Percentiles rank a stretch among this genome's conserved stretches.
phyloP scores from a whole-genome alignment of 1,140 invertebrate genomes.

The Drosophila pruinosa region DNA sequence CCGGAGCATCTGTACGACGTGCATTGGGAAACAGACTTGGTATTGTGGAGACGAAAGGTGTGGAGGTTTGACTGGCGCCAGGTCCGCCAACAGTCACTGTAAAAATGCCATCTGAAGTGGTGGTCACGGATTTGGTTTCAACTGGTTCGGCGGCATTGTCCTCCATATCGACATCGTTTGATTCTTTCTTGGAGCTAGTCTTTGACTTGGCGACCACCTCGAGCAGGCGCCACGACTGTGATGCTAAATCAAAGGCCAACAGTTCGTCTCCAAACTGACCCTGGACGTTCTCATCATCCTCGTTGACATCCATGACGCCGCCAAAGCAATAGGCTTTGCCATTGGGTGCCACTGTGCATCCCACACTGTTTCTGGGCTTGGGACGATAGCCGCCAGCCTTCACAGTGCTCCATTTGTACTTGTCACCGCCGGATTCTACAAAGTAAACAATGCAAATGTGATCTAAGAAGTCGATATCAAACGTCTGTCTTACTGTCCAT shows the following conservation, averaged over 20 bases:
- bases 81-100: conserved; percentile 86
- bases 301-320: conserved; percentile 92
- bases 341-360: conserved; percentile 81
- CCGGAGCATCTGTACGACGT: conserved; percentile 85
- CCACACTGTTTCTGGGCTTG: conserved; percentile 88
- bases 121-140: conserved; percentile 43
- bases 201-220: conserved; percentile 82
- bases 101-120: conserved; percentile 88
- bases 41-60: conserved; percentile 56
- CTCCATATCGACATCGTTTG: conserved; percentile 59
- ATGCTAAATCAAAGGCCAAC: conserved; percentile 89
- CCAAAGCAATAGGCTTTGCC: conserved; percentile 85
- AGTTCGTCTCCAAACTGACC: conserved; percentile 94
- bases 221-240: conserved; percentile 88
- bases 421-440: conserved; percentile 85
- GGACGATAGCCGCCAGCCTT: conserved; percentile 88
- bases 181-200: conserved; percentile 76
- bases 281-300: conserved; percentile 90
- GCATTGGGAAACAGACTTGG: conserved; percentile 49
- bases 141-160: conserved; percentile 57
- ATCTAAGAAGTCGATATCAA: not conserved
- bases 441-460: not conserved
- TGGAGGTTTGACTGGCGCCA: conserved; percentile 20
- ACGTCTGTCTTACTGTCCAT: conserved; percentile 86
- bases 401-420: conserved; percentile 89